Base-by-base conservation (phyloP, 2,113 vertebrate species). In the Lophochroa leadbeateri region DNA sequence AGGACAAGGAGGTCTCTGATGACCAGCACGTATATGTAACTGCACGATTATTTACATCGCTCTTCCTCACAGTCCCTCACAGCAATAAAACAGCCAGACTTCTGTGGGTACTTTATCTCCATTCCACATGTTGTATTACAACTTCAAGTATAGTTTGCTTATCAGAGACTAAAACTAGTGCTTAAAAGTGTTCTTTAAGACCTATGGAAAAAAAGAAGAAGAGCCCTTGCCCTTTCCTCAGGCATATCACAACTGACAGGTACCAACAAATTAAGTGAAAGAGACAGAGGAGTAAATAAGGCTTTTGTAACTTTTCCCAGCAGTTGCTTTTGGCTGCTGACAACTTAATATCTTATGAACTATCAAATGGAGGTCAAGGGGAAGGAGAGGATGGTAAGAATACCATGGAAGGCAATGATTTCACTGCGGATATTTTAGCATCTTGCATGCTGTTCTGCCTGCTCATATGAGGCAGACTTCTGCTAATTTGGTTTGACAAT, bases 401-500 rank as follows among this genome's bases (percentile, higher is more conserved):
- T 53, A n/a, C 39, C 21, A 49, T 9, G 47, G 69, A 94, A 93
- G n/a, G 21, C 70, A 86, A 44, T 58, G 70, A 92, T 85, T 96
- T 96, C 57, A 72, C 37, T 79, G 72, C 37, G 96, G 85, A 84
- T 47, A 90, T 87, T 94, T 93, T 72, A 83, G 29, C 74, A 74
- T 94, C 85, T 94, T 86, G 44, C 70, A 88, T 76, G 79, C 82
- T 94, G 61, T 83, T 94, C 77, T 97, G 90, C 46, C 85, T 89
- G 86, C 78, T 90, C 76, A 61, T 68, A 90, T 1, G 0, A 84
- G 86, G 58, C 86, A 94, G 77, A 47, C n/a, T 88, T 93, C 88
- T 88, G 57, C 82, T 97, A 97, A 97, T 97, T 96, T 88, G 50
- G 60, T 97, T 91, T 96, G 97, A 97, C 96, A 97, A 85, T 72